Evolutionary conservation across 2,888 invertebrate species (phyloP).

Genomic region (Graphium colonna): DNA sequence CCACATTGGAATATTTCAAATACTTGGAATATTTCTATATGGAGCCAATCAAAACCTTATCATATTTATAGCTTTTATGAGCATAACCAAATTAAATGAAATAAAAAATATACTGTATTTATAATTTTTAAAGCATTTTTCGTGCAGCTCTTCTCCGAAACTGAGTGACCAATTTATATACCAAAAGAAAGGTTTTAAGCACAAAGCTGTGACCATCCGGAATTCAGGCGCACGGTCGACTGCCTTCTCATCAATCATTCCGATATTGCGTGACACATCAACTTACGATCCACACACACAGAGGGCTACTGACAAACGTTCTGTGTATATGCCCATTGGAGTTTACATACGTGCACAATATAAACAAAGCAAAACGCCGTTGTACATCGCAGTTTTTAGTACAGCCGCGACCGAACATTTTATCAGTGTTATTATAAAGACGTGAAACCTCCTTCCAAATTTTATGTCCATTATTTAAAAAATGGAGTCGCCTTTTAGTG

Average conservation of each 20-base stretch:
- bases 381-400: not conserved
- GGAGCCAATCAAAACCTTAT: too few species aligned
- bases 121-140: too few species aligned
- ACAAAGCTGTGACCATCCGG: conserved; percentile 21
- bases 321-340: conserved; percentile 45
- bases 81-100: too few species aligned
- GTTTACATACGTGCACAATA: conserved; percentile 30
- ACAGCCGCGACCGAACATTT: not conserved
- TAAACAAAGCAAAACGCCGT: conserved; percentile 24
- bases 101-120: too few species aligned
- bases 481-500: not conserved
- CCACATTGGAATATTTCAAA: too few species aligned
- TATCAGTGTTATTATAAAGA: not conserved
- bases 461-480: conserved; percentile 1
- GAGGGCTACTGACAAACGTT: conserved; percentile 38
- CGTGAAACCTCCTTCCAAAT: not conserved
- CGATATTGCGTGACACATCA: conserved; percentile 70
- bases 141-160: not conserved
- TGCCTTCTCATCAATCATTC: conserved; percentile 58
- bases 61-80: too few species aligned
- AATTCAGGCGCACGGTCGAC: conserved; percentile 23
- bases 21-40: too few species aligned
- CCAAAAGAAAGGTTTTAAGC: conserved; percentile 8
- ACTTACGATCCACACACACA: conserved; percentile 34
- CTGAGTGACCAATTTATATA: conserved; percentile 10